Conservation (phyloP, 2,888 invertebrate genomes). For the Noctuana brunneofusca region DNA sequence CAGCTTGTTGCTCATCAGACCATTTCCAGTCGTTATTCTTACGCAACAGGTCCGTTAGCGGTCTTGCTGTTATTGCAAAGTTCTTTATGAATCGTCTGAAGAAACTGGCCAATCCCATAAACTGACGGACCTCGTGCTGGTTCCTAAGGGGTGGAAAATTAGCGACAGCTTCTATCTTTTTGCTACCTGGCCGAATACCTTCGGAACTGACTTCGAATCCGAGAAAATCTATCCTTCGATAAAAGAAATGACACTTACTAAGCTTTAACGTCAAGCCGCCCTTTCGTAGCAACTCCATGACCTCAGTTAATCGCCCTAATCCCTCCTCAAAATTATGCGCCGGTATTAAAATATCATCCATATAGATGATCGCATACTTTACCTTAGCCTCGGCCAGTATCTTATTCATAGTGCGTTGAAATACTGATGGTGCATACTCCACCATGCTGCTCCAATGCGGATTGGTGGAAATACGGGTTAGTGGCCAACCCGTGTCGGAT, state of each 20-base stretch:
- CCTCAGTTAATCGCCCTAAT: not conserved
- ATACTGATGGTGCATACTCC: not conserved
- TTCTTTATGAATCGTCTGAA: slow-evolving; percentile 18
- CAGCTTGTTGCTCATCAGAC: slow-evolving; percentile 5
- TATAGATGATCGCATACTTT: not conserved
- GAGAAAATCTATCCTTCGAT: slow-evolving; percentile 33
- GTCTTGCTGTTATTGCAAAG: slow-evolving; percentile 21
- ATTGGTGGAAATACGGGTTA: no score
- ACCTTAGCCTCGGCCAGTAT: not conserved
- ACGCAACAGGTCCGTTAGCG: slow-evolving; percentile 37
- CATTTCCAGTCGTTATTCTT: slow-evolving; percentile 31
- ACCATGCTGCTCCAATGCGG: no score
- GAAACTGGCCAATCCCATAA: slow-evolving; percentile 38
- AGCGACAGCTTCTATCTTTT: slow-evolving; percentile 37
- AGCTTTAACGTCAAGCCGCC: not conserved
- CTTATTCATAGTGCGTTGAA: not conserved
- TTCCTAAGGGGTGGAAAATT: slow-evolving; percentile 35
- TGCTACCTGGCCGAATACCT: slow-evolving; percentile 38
- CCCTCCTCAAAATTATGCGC: not conserved
- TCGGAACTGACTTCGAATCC: slow-evolving; percentile 35
- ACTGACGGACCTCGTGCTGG: slow-evolving; percentile 37
- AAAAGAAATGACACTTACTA: slow-evolving; percentile 38
- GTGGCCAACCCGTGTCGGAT: no score
- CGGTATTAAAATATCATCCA: not conserved
- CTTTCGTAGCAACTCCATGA: not conserved